phyloP scores from a whole-genome alignment of 2,113 vertebrate species.

The Gadus macrocephalus region DNA sequence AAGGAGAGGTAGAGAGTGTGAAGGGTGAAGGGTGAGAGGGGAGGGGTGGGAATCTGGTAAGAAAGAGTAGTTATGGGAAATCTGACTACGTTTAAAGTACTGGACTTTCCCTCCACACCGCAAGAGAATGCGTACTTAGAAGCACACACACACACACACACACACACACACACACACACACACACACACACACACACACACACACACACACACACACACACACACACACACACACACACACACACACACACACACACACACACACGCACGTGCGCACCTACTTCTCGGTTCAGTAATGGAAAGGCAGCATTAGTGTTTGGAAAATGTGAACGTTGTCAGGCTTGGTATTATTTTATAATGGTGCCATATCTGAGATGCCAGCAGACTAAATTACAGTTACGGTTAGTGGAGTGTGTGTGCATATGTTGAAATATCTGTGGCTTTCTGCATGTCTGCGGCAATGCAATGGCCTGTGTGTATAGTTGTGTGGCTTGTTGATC shows the following conservation, averaged over 20 bases:
- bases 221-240: not conserved
- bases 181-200: not conserved
- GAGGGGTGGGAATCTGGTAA: slow-evolving; percentile 26
- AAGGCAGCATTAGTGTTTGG: not conserved
- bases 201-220: not conserved
- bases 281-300: slow-evolving; percentile 27
- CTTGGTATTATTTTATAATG: slow-evolving; percentile 44
- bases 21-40: slow-evolving; percentile 11
- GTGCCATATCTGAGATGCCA: slow-evolving; percentile 32
- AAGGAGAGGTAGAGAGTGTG: slow-evolving; percentile 17
- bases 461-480: not conserved
- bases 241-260: not conserved
- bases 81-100: slow-evolving; percentile 34
- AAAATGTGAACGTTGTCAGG: slow-evolving; percentile 48
- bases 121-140: slow-evolving; percentile 23
- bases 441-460: too few species aligned
- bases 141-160: not conserved
- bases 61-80: slow-evolving; percentile 59
- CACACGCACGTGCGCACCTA: slow-evolving; percentile 6
- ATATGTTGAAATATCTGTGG: not conserved
- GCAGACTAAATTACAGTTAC: slow-evolving; percentile 33
- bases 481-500: not conserved
- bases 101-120: slow-evolving; percentile 32
- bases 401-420: slow-evolving; percentile 10
- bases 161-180: slow-evolving; percentile 1